A percentile compares a stretch with the other conserved stretches of the same genome.
Conservation (phyloP, 2,113 vertebrate genomes). For the Myotis davidii region DNA sequence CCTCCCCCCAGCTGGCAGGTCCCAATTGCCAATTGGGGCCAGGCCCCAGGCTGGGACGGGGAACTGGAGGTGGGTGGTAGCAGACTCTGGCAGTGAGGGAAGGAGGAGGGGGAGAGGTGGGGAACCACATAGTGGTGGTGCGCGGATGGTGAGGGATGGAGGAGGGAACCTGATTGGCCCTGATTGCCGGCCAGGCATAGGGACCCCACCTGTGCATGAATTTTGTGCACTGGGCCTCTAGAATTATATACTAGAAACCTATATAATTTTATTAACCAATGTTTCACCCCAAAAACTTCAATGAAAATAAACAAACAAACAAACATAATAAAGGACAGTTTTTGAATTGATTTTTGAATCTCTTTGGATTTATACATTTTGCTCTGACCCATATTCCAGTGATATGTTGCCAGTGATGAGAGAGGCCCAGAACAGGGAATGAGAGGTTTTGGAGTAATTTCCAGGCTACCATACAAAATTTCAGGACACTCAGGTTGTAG, state of each 20-base stretch:
- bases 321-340: background rate
- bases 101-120: too few species aligned
- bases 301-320: background rate
- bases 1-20: too few species aligned
- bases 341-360: background rate
- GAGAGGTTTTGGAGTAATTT: background rate
- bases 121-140: too few species aligned
- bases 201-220: too few species aligned
- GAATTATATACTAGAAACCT: background rate
- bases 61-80: too few species aligned
- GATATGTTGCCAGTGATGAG: background rate
- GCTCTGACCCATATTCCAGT: background rate
- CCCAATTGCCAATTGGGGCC: too few species aligned
- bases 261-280: background rate
- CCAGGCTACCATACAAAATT: background rate
- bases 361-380: background rate
- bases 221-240: too few species aligned
- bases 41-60: too few species aligned
- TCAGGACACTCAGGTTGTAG: background rate
- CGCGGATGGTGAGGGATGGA: accelerated
- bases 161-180: too few species aligned
- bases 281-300: background rate
- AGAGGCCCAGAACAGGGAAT: background rate
- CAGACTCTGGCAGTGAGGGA: too few species aligned
- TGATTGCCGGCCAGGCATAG: too few species aligned